phyloP scores from a whole-genome alignment of 2,113 vertebrate genomes.

The Seriola quinqueradiata region DNA sequence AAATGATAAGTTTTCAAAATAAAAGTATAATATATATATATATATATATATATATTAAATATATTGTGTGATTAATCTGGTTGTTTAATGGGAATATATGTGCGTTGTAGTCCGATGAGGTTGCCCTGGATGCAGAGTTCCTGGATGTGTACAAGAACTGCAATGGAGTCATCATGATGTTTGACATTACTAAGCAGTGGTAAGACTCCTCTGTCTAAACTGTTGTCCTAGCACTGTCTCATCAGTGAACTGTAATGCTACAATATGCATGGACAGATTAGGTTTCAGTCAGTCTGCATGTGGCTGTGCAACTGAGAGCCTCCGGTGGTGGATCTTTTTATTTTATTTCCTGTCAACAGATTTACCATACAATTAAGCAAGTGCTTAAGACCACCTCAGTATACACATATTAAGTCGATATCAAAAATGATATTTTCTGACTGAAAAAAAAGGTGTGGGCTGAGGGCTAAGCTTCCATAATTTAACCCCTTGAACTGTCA shows the following conservation, averaged over 20 bases:
- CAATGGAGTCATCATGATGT: conserved; percentile 98
- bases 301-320: conserved; percentile 4
- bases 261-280: conserved; percentile 64
- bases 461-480: too few relatives aligned
- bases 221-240: conserved; percentile 3
- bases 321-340: conserved; percentile 2
- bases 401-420: too few relatives aligned
- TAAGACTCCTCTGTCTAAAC: conserved; percentile 74
- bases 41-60: not conserved
- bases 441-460: too few relatives aligned
- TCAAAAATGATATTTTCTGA: too few relatives aligned
- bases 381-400: too few relatives aligned
- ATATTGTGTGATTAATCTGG: not conserved
- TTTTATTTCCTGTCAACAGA: too few relatives aligned
- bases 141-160: conserved; percentile 99
- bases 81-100: not conserved
- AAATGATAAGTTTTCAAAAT: not conserved
- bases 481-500: too few relatives aligned
- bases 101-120: conserved; percentile 89
- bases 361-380: too few relatives aligned
- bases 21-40: not conserved
- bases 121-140: conserved; percentile 98
- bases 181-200: conserved; percentile 99
- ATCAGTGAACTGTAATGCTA: conserved; percentile 23
- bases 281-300: conserved; percentile 47